These are phyloP conservation scores for Drosophila asahinai DNA, from an alignment of 1,140 invertebrate species.

Conservation along the genomic window DNA sequence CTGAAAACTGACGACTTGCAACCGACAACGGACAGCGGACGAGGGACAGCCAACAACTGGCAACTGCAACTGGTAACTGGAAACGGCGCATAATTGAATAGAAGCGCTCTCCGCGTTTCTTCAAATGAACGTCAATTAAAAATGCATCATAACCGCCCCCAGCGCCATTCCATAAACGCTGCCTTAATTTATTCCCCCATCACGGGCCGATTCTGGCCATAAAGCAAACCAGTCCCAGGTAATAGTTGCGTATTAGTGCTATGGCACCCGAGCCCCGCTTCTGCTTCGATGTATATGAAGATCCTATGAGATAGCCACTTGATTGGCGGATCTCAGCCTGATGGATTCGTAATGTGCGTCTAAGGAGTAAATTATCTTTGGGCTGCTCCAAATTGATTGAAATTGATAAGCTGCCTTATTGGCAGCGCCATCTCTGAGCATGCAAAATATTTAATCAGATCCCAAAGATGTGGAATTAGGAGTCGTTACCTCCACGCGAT, in stretches of 20 bases:
- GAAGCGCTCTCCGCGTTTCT: slow-evolving; percentile 76
- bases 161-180: slow-evolving; percentile 78
- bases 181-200: slow-evolving; percentile 72
- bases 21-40: slow-evolving; percentile 12
- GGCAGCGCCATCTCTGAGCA: slow-evolving; percentile 13
- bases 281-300: neutral
- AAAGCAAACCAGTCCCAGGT: slow-evolving; percentile 60
- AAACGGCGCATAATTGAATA: slow-evolving; percentile 73
- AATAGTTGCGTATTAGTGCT: slow-evolving; percentile 60
- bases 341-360: slow-evolving; percentile 48
- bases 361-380: slow-evolving; percentile 37
- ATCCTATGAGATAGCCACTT: slow-evolving; percentile 5
- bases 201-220: slow-evolving; percentile 49
- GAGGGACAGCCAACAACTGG: neutral
- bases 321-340: slow-evolving; percentile 32
- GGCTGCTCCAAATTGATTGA: slow-evolving; percentile 42
- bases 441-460: slow-evolving; percentile 48
- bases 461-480: slow-evolving; percentile 25
- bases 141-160: slow-evolving; percentile 81
- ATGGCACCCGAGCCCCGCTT: slow-evolving; percentile 27
- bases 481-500: slow-evolving; percentile 12
- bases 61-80: slow-evolving; percentile 12
- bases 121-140: slow-evolving; percentile 83
- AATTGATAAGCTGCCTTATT: slow-evolving; percentile 42
- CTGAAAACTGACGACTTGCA: slow-evolving; percentile 5